Evolutionary conservation across 1,140 invertebrate genomes (phyloP).

Genomic region (Pectinophora gossypiella): DNA sequence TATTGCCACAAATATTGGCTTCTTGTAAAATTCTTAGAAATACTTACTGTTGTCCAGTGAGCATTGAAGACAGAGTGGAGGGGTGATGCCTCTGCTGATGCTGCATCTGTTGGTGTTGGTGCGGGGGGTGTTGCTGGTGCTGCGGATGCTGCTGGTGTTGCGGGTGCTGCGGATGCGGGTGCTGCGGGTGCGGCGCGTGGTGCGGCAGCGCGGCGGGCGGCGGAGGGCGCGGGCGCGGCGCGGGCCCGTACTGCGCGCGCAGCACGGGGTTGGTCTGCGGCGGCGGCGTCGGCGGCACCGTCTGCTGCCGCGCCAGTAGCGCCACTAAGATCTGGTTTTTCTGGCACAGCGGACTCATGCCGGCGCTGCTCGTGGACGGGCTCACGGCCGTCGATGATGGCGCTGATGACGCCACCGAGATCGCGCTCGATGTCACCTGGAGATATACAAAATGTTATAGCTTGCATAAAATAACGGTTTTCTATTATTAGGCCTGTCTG

Average conservation of each 20-base stretch:
- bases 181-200: constrained; percentile 27
- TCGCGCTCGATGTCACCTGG: constrained; percentile 58
- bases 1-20: no score
- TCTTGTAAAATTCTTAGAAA: no score
- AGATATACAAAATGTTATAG: background rate
- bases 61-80: constrained; percentile 51
- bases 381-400: constrained; percentile 33
- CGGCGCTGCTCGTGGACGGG: constrained; percentile 53
- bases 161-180: constrained; percentile 17
- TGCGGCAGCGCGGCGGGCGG: constrained; percentile 22
- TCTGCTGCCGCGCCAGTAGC: constrained; percentile 86
- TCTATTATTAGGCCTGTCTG: no score
- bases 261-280: constrained; percentile 53
- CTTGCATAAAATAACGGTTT: background rate
- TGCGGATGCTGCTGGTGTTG: constrained; percentile 18
- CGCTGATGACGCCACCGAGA: constrained; percentile 29
- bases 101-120: constrained; percentile 18
- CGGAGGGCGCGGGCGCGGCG: constrained; percentile 27
- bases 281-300: constrained; percentile 78
- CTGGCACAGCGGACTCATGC: constrained; percentile 83
- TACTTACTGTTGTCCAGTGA: constrained; percentile 58
- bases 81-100: constrained; percentile 28
- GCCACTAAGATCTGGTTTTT: constrained; percentile 92
- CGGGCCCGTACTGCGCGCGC: constrained; percentile 44
- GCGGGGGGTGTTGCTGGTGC: constrained; percentile 23